Conservation (phyloP, 2,888 invertebrate genomes). For the Leucoma salicis region DNA sequence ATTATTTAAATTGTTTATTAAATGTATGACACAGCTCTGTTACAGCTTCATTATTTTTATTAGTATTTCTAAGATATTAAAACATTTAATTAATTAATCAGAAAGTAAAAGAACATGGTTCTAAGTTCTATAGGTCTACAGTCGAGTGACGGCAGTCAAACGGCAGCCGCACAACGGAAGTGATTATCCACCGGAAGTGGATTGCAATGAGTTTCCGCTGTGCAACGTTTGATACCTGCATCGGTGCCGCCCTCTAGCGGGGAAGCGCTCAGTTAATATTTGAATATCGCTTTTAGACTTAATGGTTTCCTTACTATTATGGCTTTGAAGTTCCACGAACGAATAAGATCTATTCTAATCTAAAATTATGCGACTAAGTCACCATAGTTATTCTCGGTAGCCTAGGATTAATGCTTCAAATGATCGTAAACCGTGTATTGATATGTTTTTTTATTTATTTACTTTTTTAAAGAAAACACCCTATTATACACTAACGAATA, state of each 20-base stretch:
- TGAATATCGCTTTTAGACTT: conserved; percentile 10
- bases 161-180: conserved; percentile 42
- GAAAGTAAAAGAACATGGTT: not conserved
- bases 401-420: too few relatives aligned
- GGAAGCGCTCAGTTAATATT: conserved; percentile 10
- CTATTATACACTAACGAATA: too few relatives aligned
- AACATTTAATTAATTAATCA: too few relatives aligned
- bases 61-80: too few relatives aligned
- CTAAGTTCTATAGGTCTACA: not conserved
- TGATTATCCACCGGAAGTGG: conserved; percentile 56
- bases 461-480: too few relatives aligned
- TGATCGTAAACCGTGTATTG: too few relatives aligned
- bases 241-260: conserved; percentile 3
- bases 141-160: conserved; percentile 20
- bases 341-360: not conserved
- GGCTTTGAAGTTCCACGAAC: not conserved
- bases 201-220: conserved; percentile 44
- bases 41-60: too few relatives aligned
- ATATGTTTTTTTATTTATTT: too few relatives aligned
- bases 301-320: conserved; percentile 11
- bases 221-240: conserved; percentile 25
- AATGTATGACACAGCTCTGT: conserved; percentile 9
- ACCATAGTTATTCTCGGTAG: too few relatives aligned
- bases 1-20: too few relatives aligned
- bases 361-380: too few relatives aligned